Conservation (phyloP, 2,797 vertebrate species). For the Enteromius paludinosus region DNA sequence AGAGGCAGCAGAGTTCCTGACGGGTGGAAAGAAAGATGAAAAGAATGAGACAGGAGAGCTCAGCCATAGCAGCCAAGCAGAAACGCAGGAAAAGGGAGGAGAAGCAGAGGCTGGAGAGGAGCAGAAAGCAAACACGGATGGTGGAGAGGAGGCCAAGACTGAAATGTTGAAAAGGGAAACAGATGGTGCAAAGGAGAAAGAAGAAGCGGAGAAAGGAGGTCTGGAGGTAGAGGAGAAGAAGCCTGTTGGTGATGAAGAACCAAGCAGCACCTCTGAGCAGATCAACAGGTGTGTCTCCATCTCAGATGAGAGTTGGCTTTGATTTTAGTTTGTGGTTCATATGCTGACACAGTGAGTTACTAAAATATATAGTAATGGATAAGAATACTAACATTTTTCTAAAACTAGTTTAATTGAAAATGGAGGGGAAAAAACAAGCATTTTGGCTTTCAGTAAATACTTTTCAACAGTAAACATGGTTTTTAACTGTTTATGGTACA, state of each 20-base stretch:
- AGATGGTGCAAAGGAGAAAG: slow-evolving; percentile 1
- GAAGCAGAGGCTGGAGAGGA: background rate
- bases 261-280: slow-evolving; percentile 44
- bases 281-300: slow-evolving; percentile 40
- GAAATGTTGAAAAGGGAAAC: background rate
- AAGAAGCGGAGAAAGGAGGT: background rate
- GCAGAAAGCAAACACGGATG: background rate
- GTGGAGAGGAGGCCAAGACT: background rate
- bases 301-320: background rate
- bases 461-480: background rate
- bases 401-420: background rate
- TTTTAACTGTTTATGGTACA: background rate
- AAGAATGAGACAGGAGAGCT: slow-evolving; percentile 29
- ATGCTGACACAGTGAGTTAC: background rate
- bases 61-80: slow-evolving; percentile 33
- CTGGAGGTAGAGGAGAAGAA: slow-evolving; percentile 25
- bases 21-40: slow-evolving; percentile 39
- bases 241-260: slow-evolving; percentile 10
- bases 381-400: background rate
- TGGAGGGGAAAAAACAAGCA: too few relatives aligned
- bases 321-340: background rate
- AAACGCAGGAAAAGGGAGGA: slow-evolving; percentile 16
- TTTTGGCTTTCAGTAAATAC: background rate
- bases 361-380: background rate
- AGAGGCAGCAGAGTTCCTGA: slow-evolving; percentile 82